Percentiles rank a stretch among this genome's conserved stretches.
Conservation (phyloP, 2,797 vertebrate genomes). For the Simalia tracyae region DNA sequence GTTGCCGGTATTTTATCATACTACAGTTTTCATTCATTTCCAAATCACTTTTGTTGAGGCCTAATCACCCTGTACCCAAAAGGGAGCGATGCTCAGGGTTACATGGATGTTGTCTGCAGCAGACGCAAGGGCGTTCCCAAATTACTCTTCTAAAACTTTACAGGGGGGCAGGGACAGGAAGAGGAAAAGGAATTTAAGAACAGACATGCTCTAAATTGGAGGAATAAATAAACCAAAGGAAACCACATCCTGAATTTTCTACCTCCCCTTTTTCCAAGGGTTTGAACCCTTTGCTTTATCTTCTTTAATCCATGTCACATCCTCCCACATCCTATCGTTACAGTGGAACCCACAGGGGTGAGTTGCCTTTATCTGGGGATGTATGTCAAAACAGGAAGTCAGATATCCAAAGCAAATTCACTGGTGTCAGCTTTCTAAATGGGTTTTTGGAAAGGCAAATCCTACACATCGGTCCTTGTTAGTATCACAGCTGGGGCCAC, state of each 20-base stretch:
- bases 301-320: neutral
- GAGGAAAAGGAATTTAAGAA: neutral
- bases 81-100: neutral
- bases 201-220: neutral
- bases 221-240: neutral
- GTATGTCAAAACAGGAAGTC: slow-evolving; percentile 64
- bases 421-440: slow-evolving; percentile 25
- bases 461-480: slow-evolving; percentile 16
- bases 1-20: too few relatives aligned
- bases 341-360: slow-evolving; percentile 56
- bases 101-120: neutral
- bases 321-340: slow-evolving; percentile 45
- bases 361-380: slow-evolving; percentile 18
- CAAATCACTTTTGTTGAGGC: too few relatives aligned
- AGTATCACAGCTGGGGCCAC: neutral
- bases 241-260: neutral
- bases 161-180: neutral
- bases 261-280: neutral
- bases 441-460: neutral
- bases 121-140: too few relatives aligned
- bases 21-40: too few relatives aligned
- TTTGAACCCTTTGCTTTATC: neutral
- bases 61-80: neutral
- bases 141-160: neutral
- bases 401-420: slow-evolving; percentile 35